A percentile compares a stretch with the other conserved stretches of the same genome.
phyloP scores from a whole-genome alignment of 2,113 vertebrate species.

The Cheilinus undulatus region DNA sequence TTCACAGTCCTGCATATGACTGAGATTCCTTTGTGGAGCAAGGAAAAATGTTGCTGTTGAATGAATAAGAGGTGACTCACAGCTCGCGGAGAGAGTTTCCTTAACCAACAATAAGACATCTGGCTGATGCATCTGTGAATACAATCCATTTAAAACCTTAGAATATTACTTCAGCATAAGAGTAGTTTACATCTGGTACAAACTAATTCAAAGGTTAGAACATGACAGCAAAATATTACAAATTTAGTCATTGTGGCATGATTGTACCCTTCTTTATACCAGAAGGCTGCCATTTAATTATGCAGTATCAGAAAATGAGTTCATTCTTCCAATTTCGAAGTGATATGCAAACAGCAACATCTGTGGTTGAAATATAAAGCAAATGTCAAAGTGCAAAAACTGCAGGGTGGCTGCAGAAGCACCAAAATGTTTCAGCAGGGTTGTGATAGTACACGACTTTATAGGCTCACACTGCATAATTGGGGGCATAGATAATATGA shows the following conservation, averaged over 20 bases:
- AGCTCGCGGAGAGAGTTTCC: constrained; percentile 88
- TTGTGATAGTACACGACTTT: too few relatives aligned
- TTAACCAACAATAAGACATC: constrained; percentile 93
- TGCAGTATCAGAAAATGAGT: too few relatives aligned
- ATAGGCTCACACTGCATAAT: too few relatives aligned
- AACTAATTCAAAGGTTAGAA: background rate
- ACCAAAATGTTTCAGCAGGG: too few relatives aligned
- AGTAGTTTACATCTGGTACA: constrained; percentile 16
- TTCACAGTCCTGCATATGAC: background rate
- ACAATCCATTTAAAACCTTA: constrained; percentile 73
- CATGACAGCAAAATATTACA: too few relatives aligned
- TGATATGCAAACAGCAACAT: too few relatives aligned
- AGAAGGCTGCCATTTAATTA: too few relatives aligned
- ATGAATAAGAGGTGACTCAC: constrained; percentile 83
- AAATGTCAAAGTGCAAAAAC: too few relatives aligned
- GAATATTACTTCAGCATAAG: constrained; percentile 51
- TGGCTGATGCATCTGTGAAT: constrained; percentile 94
- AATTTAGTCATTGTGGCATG: background rate
- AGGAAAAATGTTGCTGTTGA: background rate
- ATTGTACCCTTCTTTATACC: background rate
- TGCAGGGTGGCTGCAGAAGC: too few relatives aligned
- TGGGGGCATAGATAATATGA: too few relatives aligned
- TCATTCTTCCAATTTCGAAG: too few relatives aligned
- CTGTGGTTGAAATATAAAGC: too few relatives aligned
- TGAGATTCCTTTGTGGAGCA: background rate